phyloP scores from a whole-genome alignment of 2,113 vertebrate genomes.

The Lagenorhynchus albirostris region DNA sequence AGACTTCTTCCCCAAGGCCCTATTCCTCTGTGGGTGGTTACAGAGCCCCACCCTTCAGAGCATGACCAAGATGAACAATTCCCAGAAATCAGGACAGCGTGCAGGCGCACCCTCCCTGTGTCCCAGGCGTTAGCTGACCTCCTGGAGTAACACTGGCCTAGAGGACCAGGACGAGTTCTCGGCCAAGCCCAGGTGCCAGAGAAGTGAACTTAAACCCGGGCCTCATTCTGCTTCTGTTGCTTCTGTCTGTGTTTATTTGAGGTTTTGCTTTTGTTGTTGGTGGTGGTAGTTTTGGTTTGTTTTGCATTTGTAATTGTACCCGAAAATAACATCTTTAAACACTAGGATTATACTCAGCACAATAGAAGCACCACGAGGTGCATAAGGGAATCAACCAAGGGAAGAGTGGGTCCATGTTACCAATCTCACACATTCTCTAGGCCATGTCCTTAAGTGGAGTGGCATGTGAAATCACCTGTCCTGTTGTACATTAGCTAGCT shows the following conservation, averaged over 20 bases:
- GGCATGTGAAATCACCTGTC: background rate
- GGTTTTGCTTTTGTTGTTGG: background rate
- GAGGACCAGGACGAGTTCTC: background rate
- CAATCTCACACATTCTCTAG: background rate
- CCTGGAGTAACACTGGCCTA: accelerated
- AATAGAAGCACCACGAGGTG: background rate
- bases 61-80: background rate
- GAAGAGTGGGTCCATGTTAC: background rate
- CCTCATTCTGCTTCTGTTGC: background rate
- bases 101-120: background rate
- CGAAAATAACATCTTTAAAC: background rate
- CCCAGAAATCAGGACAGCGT: background rate
- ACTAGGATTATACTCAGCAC: background rate
- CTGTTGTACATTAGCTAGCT: background rate
- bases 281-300: background rate
- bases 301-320: background rate
- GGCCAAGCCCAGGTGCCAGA: background rate
- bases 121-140: background rate
- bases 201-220: background rate
- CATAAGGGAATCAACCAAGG: background rate
- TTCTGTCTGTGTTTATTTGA: background rate
- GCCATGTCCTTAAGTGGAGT: background rate
- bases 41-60: background rate
- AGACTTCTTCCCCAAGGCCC: background rate
- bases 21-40: background rate